Evolutionary conservation across 30 jellyfish, hydroid and myxozoan species (phyloP).

Genomic region (Cassiopea andromeda): DNA sequence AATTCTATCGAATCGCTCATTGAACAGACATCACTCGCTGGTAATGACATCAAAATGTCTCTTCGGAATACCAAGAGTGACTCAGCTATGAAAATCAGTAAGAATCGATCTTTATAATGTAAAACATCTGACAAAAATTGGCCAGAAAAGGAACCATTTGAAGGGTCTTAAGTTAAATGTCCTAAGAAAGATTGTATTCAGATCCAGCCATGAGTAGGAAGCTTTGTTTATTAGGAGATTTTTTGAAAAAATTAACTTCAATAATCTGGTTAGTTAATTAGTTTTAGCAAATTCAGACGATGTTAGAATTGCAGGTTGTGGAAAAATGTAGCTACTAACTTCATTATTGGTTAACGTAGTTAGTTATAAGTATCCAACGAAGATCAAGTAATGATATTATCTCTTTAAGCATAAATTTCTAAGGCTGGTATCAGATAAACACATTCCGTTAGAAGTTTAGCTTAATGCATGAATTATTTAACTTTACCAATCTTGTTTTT

Average conservation of each 20-base stretch:
- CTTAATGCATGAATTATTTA: not conserved
- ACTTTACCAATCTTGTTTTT: not conserved
- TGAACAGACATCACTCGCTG: not conserved
- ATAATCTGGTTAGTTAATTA: constrained; percentile 13
- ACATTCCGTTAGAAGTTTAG: constrained; percentile 15
- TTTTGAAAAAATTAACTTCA: not conserved
- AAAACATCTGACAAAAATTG: not conserved
- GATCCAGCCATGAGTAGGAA: not conserved
- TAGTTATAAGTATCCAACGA: not conserved
- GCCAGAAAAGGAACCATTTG: constrained; percentile 3
- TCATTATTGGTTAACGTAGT: not conserved
- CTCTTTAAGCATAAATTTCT: not conserved
- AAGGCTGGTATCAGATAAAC: constrained; percentile 10
- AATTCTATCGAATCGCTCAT: not conserved
- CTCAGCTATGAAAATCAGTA: constrained; percentile 2
- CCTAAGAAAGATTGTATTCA: not conserved
- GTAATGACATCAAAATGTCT: constrained; percentile 23
- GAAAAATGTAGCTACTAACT: constrained; percentile 19
- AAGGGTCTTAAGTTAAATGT: constrained; percentile 8
- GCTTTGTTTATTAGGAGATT: not conserved
- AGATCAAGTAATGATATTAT: constrained; percentile 1
- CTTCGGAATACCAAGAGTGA: constrained; percentile 15
- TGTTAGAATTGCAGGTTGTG: constrained; percentile 7
- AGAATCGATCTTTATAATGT: not conserved
- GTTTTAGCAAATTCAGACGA: constrained; percentile 24